These are phyloP conservation scores for Loriculus beryllinus DNA, from an alignment of 2,797 vertebrate species.

Conservation along the genomic window DNA sequence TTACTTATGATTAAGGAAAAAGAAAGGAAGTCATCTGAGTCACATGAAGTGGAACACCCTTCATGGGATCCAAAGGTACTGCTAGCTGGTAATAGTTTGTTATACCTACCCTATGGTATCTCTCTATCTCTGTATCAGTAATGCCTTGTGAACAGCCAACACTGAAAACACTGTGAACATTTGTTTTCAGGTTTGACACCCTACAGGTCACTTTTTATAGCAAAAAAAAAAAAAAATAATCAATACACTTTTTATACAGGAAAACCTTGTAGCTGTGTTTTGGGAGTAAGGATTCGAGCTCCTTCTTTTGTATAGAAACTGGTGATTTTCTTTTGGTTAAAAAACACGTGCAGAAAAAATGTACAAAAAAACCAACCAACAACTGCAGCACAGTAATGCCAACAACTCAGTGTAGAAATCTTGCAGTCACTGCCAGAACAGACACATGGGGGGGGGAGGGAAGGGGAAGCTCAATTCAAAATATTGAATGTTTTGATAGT, in stretches of 20 bases:
- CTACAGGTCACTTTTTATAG: conserved; percentile 76
- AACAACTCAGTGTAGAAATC: conserved; percentile 64
- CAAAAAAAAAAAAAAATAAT: conserved; percentile 55
- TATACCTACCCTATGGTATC: conserved; percentile 65
- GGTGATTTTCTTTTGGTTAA: conserved; percentile 77
- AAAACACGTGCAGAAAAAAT: conserved; percentile 75
- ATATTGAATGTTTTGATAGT: conserved; percentile 76
- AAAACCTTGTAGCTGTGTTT: conserved; percentile 74
- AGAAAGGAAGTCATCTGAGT: background rate
- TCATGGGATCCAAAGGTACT: conserved; percentile 12
- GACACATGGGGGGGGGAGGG: conserved; percentile 38
- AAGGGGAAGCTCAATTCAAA: conserved; percentile 59
- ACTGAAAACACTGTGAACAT: conserved; percentile 82
- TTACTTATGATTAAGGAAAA: conserved; percentile 5
- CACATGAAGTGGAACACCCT: background rate
- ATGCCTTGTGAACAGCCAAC: conserved; percentile 80
- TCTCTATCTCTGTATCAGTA: conserved; percentile 77
- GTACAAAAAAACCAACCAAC: conserved; percentile 65
- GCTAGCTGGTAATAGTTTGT: conserved; percentile 38
- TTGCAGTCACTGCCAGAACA: conserved; percentile 71
- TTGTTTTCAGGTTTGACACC: conserved; percentile 80
- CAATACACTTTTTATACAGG: conserved; percentile 79
- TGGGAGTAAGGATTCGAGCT: conserved; percentile 70
- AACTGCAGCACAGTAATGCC: conserved; percentile 48
- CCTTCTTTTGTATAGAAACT: conserved; percentile 79